Evolutionary conservation across 2,113 vertebrate species (phyloP), one percentile per base, ranked within the genome.

Genomic region (Tychaedon coryphoeus): DNA sequence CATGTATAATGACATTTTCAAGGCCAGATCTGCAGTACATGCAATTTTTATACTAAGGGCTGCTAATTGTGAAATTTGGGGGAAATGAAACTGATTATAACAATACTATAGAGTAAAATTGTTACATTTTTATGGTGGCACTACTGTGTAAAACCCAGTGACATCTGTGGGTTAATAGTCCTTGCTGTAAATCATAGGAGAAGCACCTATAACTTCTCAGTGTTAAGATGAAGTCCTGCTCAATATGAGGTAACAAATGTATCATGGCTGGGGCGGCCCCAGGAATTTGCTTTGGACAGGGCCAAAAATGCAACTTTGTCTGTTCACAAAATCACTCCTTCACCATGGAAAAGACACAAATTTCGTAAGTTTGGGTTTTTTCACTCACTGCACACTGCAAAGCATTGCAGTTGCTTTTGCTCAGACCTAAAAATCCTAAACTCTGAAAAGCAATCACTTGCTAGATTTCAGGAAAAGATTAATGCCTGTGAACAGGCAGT

Each of bases 311-410:
- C 4, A 86, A 7, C 16, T n/a, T 70, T 31, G 5, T 40, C 45
- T 57, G 45, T 61, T 61, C 36, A 36, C 10, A 48, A 69, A 71
- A 82, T 57, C 48, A 43, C 3, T 29, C 1, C 10, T 58, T 25
- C 9, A 31, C 6, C 12, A n/a, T 48, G 31, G 19, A 84, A 78
- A 25, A 48, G 5, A 64, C 9, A 47, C 4, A n/a, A 36, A 24
- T 42, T 64, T 75, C 10, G 5, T 15, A 74, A 50, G 2, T 17
- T 13, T 18, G 14, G 5, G 2, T 1, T n/a, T 60, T 81, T 61
- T 51, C 10, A n/a, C 9, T 22, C 25, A 8, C 5, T 2, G 1
- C 10, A 23, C 9, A 6, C 6, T n/a, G 3, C 12, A n/a, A 47
- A 79, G 5, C 16, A 47, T 16, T 45, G 16, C 9, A 29, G 25